Evolutionary conservation across 2,888 invertebrate species (phyloP), one percentile per base, ranked within the genome.

Genomic region (Drosophila imparisetae): DNA sequence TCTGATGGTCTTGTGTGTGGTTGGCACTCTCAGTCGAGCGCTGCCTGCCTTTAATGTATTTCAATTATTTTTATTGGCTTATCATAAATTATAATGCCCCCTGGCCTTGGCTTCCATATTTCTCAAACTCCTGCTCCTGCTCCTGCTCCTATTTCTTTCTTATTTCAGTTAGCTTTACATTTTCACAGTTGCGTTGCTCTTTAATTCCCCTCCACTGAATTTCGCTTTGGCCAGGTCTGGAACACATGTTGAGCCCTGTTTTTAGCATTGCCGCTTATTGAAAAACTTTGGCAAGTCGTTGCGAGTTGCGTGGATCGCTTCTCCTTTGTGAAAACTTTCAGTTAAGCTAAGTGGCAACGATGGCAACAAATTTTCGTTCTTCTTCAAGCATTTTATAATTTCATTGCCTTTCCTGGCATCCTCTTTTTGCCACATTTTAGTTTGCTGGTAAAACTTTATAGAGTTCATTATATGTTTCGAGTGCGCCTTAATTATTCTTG

Each of bases 31-130:
- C 71, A 57, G 53, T 61, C 58, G 45, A 66, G 36, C 66, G 27
- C 30, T 72, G 74, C 57, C 68, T 81, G 78, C 65, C 69, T 66
- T 81, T 78, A 86, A 83, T 84, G 75, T 78, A 81, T 83, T 84
- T 86, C 87, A 86, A 87, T 83, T 86, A 86, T 84, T 86, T 83
- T 81, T 83, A 83, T 83, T 83, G 87, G 83, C 71, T 86, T 74
- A 76, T 72, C 80, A 88, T 87, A 82, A 86, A 82, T 82, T 80
- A 83, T 80, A 77, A 80, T 80, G 70, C 72, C 76, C 76, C 59
- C 72, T 83, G 77, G 70, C 77, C 73, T 77, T 83, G 86, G 63
- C 45, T 60, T 64, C 63, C 71, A 86, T 82, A 77, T 83, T 80
- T 83, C 49, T 11, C 7, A n/a, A 32, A 18, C 49, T 42, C 24